A percentile compares a stretch with the other conserved stretches of the same genome.
These are phyloP conservation scores for Coluber constrictor DNA, from an alignment of 2,797 vertebrate species.

Conservation along the genomic window DNA sequence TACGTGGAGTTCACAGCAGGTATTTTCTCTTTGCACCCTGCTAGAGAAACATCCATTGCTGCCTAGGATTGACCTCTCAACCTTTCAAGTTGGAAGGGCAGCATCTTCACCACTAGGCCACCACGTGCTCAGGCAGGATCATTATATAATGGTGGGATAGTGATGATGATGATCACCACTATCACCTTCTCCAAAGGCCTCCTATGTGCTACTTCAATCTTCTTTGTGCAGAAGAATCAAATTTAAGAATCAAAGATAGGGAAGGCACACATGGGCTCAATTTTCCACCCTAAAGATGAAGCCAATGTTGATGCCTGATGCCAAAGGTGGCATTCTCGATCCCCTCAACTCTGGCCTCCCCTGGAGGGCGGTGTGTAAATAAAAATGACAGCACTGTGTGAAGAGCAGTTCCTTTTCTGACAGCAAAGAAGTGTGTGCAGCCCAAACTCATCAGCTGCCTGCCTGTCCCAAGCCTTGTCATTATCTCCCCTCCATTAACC, in stretches of 20 bases:
- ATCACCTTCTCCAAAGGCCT: background rate
- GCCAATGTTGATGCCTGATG: background rate
- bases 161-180: fast-evolving
- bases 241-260: background rate
- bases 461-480: background rate
- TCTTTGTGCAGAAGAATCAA: background rate
- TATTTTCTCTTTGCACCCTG: background rate
- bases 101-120: background rate
- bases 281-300: background rate
- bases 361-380: background rate
- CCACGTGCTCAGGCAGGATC: background rate
- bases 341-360: background rate
- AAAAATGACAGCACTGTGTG: background rate
- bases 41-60: background rate
- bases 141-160: background rate
- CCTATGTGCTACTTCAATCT: background rate
- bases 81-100: background rate
- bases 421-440: background rate
- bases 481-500: background rate
- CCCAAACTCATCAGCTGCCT: background rate
- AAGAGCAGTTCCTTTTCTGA: background rate
- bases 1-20: background rate
- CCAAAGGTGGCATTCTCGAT: background rate
- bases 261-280: background rate
- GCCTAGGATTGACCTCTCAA: background rate